Conservation (phyloP, 2,888 invertebrate genomes). For the Tipula helvola region DNA sequence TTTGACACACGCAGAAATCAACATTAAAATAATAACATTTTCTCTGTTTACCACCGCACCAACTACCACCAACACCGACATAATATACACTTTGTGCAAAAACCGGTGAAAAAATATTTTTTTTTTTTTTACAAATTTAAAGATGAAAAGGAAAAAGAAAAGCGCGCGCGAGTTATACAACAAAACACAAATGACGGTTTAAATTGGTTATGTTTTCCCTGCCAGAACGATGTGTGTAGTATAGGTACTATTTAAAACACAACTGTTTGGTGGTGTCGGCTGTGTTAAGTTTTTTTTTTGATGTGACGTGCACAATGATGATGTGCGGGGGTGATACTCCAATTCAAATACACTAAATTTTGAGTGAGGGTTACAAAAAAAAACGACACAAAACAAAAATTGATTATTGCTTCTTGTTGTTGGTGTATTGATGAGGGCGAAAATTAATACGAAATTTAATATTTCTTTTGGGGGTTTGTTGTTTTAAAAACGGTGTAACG, state of each 20-base stretch:
- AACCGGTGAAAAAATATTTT: neutral
- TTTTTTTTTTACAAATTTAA: neutral
- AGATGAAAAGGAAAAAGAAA: neutral
- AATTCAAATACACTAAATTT: too few species aligned
- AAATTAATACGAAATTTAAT: neutral
- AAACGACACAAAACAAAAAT: neutral
- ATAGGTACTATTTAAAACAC: neutral
- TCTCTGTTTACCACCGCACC: neutral
- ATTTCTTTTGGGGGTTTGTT: neutral
- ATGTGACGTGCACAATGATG: neutral
- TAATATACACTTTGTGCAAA: neutral
- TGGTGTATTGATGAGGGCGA: neutral
- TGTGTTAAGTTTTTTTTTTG: neutral
- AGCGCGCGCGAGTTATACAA: neutral
- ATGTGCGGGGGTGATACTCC: neutral
- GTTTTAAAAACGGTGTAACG: neutral
- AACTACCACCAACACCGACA: neutral
- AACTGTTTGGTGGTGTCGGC: constrained; percentile 4
- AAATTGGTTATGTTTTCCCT: neutral
- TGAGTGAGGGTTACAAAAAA: neutral
- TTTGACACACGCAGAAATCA: neutral
- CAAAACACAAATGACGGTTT: neutral
- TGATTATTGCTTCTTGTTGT: neutral
- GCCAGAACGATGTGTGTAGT: neutral
- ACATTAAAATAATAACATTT: neutral